Evolutionary conservation across 2,888 invertebrate genomes (phyloP), one percentile per base, ranked within the genome.

Genomic region (Yponomeuta evonymella): DNA sequence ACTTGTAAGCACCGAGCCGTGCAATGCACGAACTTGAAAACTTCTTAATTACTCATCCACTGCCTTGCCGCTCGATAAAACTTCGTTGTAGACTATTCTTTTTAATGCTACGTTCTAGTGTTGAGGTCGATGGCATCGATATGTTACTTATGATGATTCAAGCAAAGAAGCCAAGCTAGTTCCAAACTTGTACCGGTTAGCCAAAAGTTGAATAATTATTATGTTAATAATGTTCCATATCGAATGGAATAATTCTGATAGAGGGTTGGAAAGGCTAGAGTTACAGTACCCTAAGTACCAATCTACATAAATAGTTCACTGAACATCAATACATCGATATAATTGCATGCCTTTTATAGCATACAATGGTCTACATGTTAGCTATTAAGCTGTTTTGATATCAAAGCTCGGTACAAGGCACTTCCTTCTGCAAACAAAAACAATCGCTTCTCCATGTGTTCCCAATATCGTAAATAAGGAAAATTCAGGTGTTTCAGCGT

Each of bases 31-130:
- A 64, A 81, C 81, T 83, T 76, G 81, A 81, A 86, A 83, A 83
- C 82, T 78, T 86, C 80, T 87, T 90, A 89, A 90, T 90, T 89
- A 82, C 82, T 75, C 74, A 76, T 76, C 76, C 76, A 75, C 76
- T 77, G 78, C 79, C 87, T 89, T 88, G 87, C 86, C 89, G 90
- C 83, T 88, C 86, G 87, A 90, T 90, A 90, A 90, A 90, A 84
- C 86, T 87, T 85, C 58, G 74, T 58, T 58, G 15, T 12, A 85
- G 81, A 84, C 82, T 82, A 83, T 83, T 79, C 81, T 81, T 80
- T 70, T 83, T 79, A 79, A 81, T 78, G 76, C 82, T 82, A 83
- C 83, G 81, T 83, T 85, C 83, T 84, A 83, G 79, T 79, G 79
- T 75, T 76, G 79, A 79, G 89, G 84, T 89, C 88, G 74, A 77